Percentiles rank a stretch among this genome's conserved stretches.
Conservation (phyloP, 2,888 invertebrate genomes). For the Spatulosminthurus flaviceps region DNA sequence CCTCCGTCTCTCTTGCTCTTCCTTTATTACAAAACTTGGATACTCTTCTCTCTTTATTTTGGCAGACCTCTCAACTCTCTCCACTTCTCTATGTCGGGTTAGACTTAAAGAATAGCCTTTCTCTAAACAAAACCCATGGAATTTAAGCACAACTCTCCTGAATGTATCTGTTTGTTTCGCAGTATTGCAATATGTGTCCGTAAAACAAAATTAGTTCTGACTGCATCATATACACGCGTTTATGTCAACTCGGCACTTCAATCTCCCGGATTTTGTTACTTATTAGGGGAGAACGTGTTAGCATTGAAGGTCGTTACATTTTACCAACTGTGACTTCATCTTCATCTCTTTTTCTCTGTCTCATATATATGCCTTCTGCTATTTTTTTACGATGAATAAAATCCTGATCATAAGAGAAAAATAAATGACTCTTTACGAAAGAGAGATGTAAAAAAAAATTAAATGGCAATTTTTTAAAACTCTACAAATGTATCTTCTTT, state of each 20-base stretch:
- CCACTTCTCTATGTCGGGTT: slow-evolving; percentile 35
- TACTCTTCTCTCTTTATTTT: slow-evolving; percentile 50
- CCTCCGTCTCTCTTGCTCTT: slow-evolving; percentile 28
- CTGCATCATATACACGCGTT: slow-evolving; percentile 22
- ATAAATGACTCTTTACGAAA: not conserved
- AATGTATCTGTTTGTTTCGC: slow-evolving; percentile 24
- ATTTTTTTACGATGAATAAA: not conserved
- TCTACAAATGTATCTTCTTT: not conserved
- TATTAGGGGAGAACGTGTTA: not conserved
- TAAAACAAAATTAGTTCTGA: slow-evolving; percentile 20
- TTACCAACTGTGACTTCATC: slow-evolving; percentile 7
- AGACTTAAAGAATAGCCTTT: slow-evolving; percentile 45
- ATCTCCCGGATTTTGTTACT: slow-evolving; percentile 13
- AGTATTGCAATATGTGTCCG: slow-evolving; percentile 15
- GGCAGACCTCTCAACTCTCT: slow-evolving; percentile 46
- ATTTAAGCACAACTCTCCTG: slow-evolving; percentile 34
- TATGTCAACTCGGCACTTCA: slow-evolving; percentile 38
- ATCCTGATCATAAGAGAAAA: not conserved
- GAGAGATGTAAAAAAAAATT: slow-evolving; percentile 26
- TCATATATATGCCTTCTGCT: too few relatives aligned
- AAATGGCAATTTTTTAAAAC: slow-evolving; percentile 4
- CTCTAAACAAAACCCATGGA: slow-evolving; percentile 41
- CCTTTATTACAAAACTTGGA: slow-evolving; percentile 47
- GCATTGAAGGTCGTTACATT: slow-evolving; percentile 9
- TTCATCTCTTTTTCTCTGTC: not conserved